Conservation (phyloP, 2,113 vertebrate genomes). For the Neopipo cinnamomea region DNA sequence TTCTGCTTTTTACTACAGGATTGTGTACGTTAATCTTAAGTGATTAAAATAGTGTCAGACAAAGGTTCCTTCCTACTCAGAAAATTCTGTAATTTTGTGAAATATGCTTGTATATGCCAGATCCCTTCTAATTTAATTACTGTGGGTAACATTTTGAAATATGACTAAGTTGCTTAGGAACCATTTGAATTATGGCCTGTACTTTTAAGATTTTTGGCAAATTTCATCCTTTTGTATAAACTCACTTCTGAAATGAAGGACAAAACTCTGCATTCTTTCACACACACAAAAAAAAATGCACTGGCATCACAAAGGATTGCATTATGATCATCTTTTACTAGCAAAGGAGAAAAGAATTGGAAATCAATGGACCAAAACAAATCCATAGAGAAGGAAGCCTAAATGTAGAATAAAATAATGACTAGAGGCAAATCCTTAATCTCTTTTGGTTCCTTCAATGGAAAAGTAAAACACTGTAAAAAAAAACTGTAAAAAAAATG, state of each 20-base stretch:
- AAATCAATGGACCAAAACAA: slow-evolving; percentile 4
- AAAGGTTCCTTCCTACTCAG: not conserved
- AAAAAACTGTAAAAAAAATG: no score
- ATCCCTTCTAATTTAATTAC: slow-evolving; percentile 17
- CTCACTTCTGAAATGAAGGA: not conserved
- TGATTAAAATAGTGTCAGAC: not conserved
- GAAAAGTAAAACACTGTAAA: no score
- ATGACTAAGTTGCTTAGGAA: not conserved
- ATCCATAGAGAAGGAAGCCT: not conserved
- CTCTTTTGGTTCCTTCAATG: not conserved
- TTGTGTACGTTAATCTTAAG: not conserved
- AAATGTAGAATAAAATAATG: not conserved
- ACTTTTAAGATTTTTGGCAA: not conserved
- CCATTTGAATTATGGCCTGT: not conserved
- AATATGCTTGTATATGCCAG: not conserved
- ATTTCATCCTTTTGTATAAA: not conserved
- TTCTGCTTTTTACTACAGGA: not conserved
- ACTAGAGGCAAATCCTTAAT: not conserved
- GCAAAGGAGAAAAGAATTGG: not conserved
- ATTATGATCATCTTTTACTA: not conserved
- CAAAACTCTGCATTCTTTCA: not conserved
- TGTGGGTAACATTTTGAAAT: not conserved
- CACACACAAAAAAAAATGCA: not conserved
- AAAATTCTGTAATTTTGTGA: not conserved
- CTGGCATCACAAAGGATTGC: not conserved